phyloP scores from a whole-genome alignment of 2,113 vertebrate species.

The Helogale parvula region DNA sequence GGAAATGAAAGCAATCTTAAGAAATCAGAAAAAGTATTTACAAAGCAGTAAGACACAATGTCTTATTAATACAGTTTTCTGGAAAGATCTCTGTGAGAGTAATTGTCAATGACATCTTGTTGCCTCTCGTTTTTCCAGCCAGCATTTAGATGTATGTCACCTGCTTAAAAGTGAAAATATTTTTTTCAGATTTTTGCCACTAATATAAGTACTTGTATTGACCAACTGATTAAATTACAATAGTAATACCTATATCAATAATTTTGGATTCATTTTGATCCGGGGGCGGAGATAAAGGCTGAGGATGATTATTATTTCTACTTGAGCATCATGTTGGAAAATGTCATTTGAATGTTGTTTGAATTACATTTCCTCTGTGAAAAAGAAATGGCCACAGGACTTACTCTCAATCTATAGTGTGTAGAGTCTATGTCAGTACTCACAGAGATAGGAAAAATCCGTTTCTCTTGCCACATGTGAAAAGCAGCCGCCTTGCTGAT shows the following conservation, averaged over 20 bases:
- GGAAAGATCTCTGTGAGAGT: slow-evolving; percentile 30
- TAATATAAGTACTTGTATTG: neutral
- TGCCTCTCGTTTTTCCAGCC: neutral
- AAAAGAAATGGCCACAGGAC: slow-evolving; percentile 62
- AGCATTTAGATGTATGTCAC: neutral
- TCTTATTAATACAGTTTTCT: neutral
- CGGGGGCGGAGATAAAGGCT: neutral
- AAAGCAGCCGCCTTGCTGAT: slow-evolving; percentile 54
- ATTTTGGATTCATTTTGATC: slow-evolving; percentile 61
- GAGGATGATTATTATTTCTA: slow-evolving; percentile 75
- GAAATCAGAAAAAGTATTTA: neutral
- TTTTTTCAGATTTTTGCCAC: neutral
- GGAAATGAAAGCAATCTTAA: slow-evolving; percentile 22
- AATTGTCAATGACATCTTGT: neutral
- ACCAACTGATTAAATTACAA: slow-evolving; percentile 25
- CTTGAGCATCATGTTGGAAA: slow-evolving; percentile 72
- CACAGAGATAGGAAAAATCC: slow-evolving; percentile 40
- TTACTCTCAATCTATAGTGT: slow-evolving; percentile 46
- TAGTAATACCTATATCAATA: slow-evolving; percentile 42
- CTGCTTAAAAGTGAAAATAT: neutral
- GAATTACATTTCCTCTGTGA: slow-evolving; percentile 72
- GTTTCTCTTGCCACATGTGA: slow-evolving; percentile 56
- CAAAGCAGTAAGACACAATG: neutral
- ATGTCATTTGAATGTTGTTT: slow-evolving; percentile 74
- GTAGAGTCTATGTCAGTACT: slow-evolving; percentile 30